Evolutionary conservation across 2,797 vertebrate genomes (phyloP), one percentile per base, ranked within the genome.

Genomic region (Oophaga sylvatica): DNA sequence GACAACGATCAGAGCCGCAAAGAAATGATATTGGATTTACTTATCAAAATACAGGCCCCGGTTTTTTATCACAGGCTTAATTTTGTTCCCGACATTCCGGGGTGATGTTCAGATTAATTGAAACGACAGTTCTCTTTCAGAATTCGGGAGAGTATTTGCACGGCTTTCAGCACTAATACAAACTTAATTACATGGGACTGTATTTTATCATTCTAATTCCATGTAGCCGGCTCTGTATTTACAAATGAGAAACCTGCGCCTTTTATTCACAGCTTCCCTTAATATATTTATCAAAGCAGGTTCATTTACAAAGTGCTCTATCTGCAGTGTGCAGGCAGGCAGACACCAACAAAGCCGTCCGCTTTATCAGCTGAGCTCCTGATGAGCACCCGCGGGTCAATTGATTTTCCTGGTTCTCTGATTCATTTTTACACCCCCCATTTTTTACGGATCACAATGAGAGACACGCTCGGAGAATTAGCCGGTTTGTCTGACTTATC

Each of bases 131-230:
- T 97, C 96, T 97, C 95, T 99, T 99, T 99, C 97, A 99, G 96
- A 97, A 97, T 97, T 97, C 96, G 93, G 94, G 96, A 97, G 98
- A 98, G 97, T 98, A 98, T 99, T 98, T 98, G 97, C 97, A 99
- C 97, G 97, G 98, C 98, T 99, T 99, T 99, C 96, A 97, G 97
- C 97, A 96, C 97, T 99, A 99, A 99, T 98, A 99, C 97, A 99
- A 98, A 98, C 97, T 98, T 99, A 99, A 99, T 99, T 99, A 99
- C 97, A 98, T 96, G 97, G 96, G 96, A 96, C 97, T 97, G 96
- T 96, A 97, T 98, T 98, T 99, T 99, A 99, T 99, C 98, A 98
- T 99, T 98, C 96, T 99, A 99, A 99, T 99, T 98, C 98, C 97
- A 96, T 99, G 97, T 99, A 98, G 97, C 96, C 97, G 96, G 96